Evolutionary conservation across 2,888 invertebrate genomes (phyloP), one percentile per base, ranked within the genome.

Genomic region (Coelopa pilipes): DNA sequence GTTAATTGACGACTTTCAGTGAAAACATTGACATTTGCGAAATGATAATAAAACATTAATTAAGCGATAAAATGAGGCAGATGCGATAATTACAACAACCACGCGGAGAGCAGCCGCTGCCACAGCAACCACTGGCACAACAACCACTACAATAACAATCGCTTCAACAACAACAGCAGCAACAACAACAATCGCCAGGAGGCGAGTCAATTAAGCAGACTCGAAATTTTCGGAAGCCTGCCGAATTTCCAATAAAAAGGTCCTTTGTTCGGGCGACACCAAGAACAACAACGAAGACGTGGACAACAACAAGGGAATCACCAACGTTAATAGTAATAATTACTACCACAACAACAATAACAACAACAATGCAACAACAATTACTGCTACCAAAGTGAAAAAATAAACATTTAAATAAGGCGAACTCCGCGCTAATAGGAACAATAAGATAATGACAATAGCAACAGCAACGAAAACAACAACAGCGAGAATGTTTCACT

Each of bases 371-470:
- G 7, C 45, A 65, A 59, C 13, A 19, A 47, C 65, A 65, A 46
- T n/a, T 46, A 63, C 45, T 63, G 17, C n/a, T 46, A 63, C 63
- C 34, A 17, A 63, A 63, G 15, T n/a, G 19, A 63, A 62, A 45
- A 10, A 62, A 21, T 34, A 45, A 62, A 62, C 15, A 62, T 34
- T 34, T 34, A 34, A 34, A 34, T 34, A 34, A 34, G 34, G 34
- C 45, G 45, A 62, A 62, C 24, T 13, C 15, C 24, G 19, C 17
- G 19, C 17, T 47, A 46, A 17, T 47, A 65, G 46, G 63, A 63
- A 46, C 46, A 34, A 63, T 46, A 46, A 63, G 46, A 62, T 65
- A 65, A 65, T 47, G 65, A 65, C 46, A 65, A 65, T 10, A 17
- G 17, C 17, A 65, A 45, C 65, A 47, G n/a, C 24, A 45, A 15